These are phyloP conservation scores for Protonemura montana DNA, from an alignment of 2,888 invertebrate species.

Conservation along the genomic window DNA sequence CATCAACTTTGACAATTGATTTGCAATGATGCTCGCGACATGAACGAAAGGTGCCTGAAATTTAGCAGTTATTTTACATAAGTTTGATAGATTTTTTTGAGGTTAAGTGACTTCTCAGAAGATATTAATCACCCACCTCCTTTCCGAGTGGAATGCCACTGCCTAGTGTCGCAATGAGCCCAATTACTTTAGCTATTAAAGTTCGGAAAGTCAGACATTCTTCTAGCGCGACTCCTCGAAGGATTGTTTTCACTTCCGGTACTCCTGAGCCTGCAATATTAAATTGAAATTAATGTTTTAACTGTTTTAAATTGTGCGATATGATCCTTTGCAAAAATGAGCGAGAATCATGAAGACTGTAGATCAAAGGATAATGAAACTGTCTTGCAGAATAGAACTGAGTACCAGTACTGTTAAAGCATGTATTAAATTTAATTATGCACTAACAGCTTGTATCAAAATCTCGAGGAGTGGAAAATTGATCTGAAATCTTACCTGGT, in stretches of 20 bases:
- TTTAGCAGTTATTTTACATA: neutral
- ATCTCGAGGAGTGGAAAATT: no score
- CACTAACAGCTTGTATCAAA: no score
- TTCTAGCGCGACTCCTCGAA: constrained; percentile 94
- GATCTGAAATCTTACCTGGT: no score
- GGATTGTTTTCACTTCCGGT: constrained; percentile 98
- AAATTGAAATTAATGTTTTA: no score
- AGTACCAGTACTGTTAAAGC: no score
- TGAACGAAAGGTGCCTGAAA: constrained; percentile 94
- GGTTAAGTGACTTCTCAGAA: neutral
- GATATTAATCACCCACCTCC: constrained; percentile 69
- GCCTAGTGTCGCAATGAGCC: constrained; percentile 92
- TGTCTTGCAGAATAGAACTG: no score
- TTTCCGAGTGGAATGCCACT: constrained; percentile 97
- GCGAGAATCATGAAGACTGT: no score
- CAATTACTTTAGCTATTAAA: constrained; percentile 91
- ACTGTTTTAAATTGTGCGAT: no score
- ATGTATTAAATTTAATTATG: no score
- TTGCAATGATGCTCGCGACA: constrained; percentile 95
- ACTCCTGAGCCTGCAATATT: constrained; percentile 86
- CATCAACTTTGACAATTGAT: constrained; percentile 90
- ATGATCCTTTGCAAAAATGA: no score
- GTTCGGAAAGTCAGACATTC: constrained; percentile 97
- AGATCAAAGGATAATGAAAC: no score
- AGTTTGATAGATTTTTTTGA: neutral